These are phyloP conservation scores for Chloroceryle inda DNA, from an alignment of 2,797 vertebrate genomes.

Conservation along the genomic window DNA sequence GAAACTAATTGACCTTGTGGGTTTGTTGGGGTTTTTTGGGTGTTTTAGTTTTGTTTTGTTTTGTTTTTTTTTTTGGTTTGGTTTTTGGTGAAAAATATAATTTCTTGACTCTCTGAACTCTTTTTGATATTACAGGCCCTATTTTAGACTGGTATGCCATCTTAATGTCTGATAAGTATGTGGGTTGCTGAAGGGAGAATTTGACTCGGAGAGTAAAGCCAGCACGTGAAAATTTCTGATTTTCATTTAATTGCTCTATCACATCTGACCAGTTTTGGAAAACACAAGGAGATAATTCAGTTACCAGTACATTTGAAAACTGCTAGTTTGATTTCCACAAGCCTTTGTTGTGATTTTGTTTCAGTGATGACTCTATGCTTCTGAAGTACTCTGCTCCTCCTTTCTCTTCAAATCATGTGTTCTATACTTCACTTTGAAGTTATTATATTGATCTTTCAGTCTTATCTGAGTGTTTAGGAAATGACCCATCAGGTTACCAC, in stretches of 20 bases:
- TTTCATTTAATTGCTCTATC: background rate
- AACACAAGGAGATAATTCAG: background rate
- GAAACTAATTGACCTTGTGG: background rate
- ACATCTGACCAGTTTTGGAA: background rate
- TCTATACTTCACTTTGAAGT: background rate
- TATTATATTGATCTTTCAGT: background rate
- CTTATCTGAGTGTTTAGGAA: conserved; percentile 10
- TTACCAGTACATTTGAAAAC: background rate
- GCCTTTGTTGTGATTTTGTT: background rate
- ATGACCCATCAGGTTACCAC: background rate
- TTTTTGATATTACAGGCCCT: fast-evolving
- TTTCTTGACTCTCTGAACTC: background rate
- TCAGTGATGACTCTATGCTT: background rate
- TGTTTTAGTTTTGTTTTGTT: no score
- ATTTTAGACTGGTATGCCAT: background rate
- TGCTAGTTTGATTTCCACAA: background rate
- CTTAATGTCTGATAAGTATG: background rate
- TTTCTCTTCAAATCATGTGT: background rate
- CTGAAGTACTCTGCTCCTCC: background rate
- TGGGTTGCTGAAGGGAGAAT: background rate
- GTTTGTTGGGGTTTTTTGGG: background rate
- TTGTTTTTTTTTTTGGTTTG: no score
- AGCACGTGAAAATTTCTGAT: background rate
- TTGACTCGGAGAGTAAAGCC: background rate
- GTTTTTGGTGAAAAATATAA: background rate